These are phyloP conservation scores for Xiphias gladius DNA, from an alignment of 2,113 vertebrate genomes.

Conservation along the genomic window DNA sequence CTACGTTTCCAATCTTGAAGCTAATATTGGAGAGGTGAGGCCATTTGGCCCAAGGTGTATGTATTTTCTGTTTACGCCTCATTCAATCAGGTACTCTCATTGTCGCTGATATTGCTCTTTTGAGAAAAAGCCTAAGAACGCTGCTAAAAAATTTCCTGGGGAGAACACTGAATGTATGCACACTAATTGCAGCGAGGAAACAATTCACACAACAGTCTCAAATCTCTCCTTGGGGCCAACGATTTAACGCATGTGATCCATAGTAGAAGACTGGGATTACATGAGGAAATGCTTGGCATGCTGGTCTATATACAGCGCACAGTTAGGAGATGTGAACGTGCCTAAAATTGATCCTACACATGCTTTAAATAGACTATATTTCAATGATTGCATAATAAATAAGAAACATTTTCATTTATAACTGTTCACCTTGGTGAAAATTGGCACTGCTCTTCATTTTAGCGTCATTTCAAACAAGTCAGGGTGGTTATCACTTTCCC, in stretches of 20 bases:
- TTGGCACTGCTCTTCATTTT: background rate
- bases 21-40: constrained; percentile 11
- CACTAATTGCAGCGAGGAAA: constrained; percentile 11
- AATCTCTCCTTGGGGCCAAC: constrained; percentile 18
- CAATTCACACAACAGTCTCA: constrained; percentile 1
- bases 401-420: background rate
- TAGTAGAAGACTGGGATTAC: constrained; percentile 31
- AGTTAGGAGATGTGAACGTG: constrained; percentile 12
- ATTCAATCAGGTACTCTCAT: background rate
- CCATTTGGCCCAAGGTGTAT: background rate
- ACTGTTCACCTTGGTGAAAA: background rate
- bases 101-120: background rate
- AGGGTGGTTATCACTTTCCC: background rate
- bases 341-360: constrained; percentile 50
- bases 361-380: constrained; percentile 33
- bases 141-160: background rate
- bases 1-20: background rate
- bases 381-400: background rate
- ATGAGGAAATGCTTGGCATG: constrained; percentile 42
- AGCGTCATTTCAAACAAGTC: background rate
- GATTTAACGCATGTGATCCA: constrained; percentile 29
- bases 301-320: constrained; percentile 50
- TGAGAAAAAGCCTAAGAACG: background rate
- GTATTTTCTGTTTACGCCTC: background rate
- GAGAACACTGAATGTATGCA: background rate